Evolutionary conservation across 2,113 vertebrate genomes (phyloP).

Genomic region (Phasianus colchicus): DNA sequence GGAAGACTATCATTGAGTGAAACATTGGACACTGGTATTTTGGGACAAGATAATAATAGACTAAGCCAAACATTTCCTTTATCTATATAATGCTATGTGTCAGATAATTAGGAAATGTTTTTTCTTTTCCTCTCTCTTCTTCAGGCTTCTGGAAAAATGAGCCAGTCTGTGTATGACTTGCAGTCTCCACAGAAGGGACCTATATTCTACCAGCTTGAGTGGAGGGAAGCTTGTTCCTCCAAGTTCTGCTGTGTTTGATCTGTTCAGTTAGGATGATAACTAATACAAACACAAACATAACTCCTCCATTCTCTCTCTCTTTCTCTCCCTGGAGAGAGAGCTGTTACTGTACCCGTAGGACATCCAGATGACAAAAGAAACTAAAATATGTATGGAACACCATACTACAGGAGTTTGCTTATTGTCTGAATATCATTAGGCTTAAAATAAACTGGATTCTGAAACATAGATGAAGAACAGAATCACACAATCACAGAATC

Average conservation of each 20-base stretch:
- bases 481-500: too few relatives aligned
- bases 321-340: background rate
- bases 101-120: background rate
- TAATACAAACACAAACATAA: background rate
- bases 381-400: background rate
- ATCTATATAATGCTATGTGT: background rate
- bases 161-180: background rate
- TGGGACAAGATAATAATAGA: background rate
- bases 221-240: background rate
- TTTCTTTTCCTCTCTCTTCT: background rate
- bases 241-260: background rate
- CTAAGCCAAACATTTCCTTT: background rate
- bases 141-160: background rate
- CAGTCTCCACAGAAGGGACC: constrained; percentile 7
- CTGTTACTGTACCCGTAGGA: background rate
- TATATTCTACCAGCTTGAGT: background rate
- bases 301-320: background rate
- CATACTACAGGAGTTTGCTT: background rate
- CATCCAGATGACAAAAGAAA: background rate
- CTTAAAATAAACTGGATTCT: background rate
- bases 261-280: background rate
- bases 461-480: background rate
- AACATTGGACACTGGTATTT: background rate
- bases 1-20: background rate
- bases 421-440: background rate